phyloP scores from a whole-genome alignment of 1,140 invertebrate species.

The Drosophila sp. region DNA sequence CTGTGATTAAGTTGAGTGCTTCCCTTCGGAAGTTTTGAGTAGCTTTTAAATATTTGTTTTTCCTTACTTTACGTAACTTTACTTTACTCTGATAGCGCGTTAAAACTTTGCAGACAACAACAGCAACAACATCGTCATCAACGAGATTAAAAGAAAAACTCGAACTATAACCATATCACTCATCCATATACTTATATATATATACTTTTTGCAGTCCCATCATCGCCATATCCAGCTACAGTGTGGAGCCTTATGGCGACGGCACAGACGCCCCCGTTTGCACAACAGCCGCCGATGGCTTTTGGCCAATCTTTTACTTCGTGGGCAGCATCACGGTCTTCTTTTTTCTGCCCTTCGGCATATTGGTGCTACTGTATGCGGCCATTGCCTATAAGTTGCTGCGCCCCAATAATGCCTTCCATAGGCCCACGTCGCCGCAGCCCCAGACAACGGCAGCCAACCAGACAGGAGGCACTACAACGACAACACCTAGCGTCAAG shows the following conservation, averaged over 20 bases:
- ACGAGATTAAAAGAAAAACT: neutral
- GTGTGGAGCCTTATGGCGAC: conserved; percentile 88
- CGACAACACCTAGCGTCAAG: conserved; percentile 38
- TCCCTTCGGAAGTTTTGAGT: conserved; percentile 54
- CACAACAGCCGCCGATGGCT: conserved; percentile 88
- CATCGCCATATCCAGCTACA: conserved; percentile 89
- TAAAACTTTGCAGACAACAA: conserved; percentile 66
- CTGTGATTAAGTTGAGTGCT: conserved; percentile 70
- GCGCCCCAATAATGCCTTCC: conserved; percentile 83
- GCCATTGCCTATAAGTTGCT: conserved; percentile 91
- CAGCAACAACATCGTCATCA: conserved; percentile 21
- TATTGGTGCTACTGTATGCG: conserved; percentile 92
- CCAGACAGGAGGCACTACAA: neutral
- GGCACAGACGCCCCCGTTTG: conserved; percentile 88
- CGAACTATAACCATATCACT: conserved; percentile 5
- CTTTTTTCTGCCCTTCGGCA: conserved; percentile 91
- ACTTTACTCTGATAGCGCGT: conserved; percentile 35
- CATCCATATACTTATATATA: conserved; percentile 20
- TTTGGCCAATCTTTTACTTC: conserved; percentile 91
- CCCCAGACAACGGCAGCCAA: conserved; percentile 42
- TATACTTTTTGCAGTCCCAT: conserved; percentile 88
- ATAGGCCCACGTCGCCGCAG: conserved; percentile 83
- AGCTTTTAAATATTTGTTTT: conserved; percentile 62
- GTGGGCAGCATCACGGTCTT: conserved; percentile 90
- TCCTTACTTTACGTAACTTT: conserved; percentile 43